A percentile compares a stretch with the other conserved stretches of the same genome.
Conservation (phyloP, 2,113 vertebrate species). For the Aptenodytes forsteri region DNA sequence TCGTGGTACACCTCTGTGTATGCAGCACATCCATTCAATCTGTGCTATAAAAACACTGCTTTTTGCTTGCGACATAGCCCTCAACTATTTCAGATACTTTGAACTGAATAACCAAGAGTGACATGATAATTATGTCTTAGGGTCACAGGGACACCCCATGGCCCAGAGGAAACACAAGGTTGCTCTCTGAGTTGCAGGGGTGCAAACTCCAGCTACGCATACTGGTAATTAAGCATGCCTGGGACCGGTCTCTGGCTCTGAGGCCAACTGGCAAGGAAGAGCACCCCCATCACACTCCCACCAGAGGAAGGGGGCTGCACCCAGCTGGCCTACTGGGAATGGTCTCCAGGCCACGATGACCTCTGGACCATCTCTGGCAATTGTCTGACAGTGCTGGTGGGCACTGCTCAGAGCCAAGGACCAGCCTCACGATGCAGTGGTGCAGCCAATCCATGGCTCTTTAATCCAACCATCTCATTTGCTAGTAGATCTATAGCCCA, state of each 20-base stretch:
- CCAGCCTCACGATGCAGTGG: not conserved
- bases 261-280: not conserved
- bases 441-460: not conserved
- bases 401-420: not conserved
- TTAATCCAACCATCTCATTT: not conserved
- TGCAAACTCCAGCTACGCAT: not conserved
- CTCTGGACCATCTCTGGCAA: not conserved
- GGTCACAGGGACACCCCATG: not conserved
- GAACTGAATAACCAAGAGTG: not conserved
- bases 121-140: not conserved
- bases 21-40: not conserved
- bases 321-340: not conserved
- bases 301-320: not conserved
- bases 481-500: not conserved
- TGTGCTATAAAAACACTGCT: not conserved
- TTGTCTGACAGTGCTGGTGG: not conserved
- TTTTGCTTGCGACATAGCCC: not conserved
- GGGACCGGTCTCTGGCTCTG: not conserved
- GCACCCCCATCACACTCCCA: not conserved
- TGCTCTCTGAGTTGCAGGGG: not conserved
- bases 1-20: not conserved
- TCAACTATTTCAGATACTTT: not conserved
- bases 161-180: not conserved
- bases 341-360: not conserved
- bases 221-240: not conserved